Evolutionary conservation across 2,113 vertebrate genomes (phyloP), one percentile per base, ranked within the genome.

Genomic region (Acrocephalus arundinaceus): DNA sequence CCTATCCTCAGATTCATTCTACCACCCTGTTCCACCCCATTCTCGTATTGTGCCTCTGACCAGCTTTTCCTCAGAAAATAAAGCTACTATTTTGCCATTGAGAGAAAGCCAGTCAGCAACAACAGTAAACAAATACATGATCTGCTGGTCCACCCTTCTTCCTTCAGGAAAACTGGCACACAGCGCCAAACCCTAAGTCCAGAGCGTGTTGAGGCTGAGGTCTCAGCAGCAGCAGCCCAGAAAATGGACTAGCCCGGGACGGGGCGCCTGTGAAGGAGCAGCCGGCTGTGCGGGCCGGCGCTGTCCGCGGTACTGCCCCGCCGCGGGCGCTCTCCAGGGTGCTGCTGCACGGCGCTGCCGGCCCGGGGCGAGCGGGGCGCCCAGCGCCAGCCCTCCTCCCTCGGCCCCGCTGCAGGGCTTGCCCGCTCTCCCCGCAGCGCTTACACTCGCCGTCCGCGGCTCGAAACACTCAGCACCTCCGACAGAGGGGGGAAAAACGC

Each of bases 251-350:
- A 6, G 15, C 25, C 61, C 28, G 6, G 37, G 35, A 3, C 15
- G 10, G 21, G 27, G 23, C 1, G 3, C 0, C 63, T 3, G 2
- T 0, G 65, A 9, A 3, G 1, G 21, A 10, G 74, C 2, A 2
- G 11, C 0, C 3, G 20, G 12, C 14, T 13, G 45, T 0, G 12
- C 8, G 7, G 54, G 2, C 39, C 7, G 7, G 58, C 22, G 30
- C 91, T 87, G 59, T 65, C 72, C 62, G 15, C 18, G 33, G 78
- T 39, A 51, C 87, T 13, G 27, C 41, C 25, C 37, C 10, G 12
- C 2, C 35, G 10, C 9, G 4, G 31, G 37, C 45, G 13, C 62
- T 89, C 58, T 83, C 72, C 76, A 2, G 2, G 87, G 76, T 58
- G 16, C 90, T 61, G 35, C 51, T 49, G 72, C 59, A 10, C 9